Evolutionary conservation across 2,113 vertebrate species (phyloP), one percentile per base, ranked within the genome.

Genomic region (Pogonocichla stellata): DNA sequence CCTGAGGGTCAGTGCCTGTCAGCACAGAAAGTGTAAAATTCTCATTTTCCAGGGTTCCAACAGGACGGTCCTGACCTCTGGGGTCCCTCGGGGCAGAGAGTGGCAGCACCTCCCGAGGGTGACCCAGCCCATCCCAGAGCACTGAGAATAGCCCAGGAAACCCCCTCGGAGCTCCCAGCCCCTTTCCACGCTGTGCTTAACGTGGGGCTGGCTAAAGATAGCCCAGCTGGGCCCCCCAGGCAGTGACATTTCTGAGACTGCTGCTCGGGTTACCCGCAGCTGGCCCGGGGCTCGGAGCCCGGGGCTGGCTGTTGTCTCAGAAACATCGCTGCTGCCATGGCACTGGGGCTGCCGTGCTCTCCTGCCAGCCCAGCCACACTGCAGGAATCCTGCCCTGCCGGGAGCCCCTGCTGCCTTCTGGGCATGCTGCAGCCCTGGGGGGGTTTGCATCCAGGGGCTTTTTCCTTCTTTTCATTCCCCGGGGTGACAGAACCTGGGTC

Each of bases 291-390:
- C 47, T 20, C 60, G 3, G 61, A 0, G 10, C 38, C 3, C 28
- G 0, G 74, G 24, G 48, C 69, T 73, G 2, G 51, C 88, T 91
- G 92, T 93, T 93, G 93, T 33, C 95, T 92, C 88, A 29, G 92
- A 92, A 94, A 92, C 88, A 94, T n/a, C n/a, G n/a, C n/a, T n/a
- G n/a, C 93, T 96, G 8, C 95, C 80, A 88, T 93, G 96, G 92
- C 88, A 85, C 34, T 87, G 3, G 19, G 70, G 20, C 90, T 33
- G n/a, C n/a, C 38, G 73, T 34, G 90, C 3, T 33, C 75, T 9
- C 11, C 8, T 3, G 6, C 13, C 11, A 34, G 72, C 75, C 36
- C 4, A 69, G 92, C 72, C 92, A 77, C 19, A 3, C 82, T 6
- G 67, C 58, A 48, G 82, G 71, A 70, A 83, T 91, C 78, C 86